Conservation (phyloP, 2,888 invertebrate genomes). For the Rhabditophanes sp. region DNA sequence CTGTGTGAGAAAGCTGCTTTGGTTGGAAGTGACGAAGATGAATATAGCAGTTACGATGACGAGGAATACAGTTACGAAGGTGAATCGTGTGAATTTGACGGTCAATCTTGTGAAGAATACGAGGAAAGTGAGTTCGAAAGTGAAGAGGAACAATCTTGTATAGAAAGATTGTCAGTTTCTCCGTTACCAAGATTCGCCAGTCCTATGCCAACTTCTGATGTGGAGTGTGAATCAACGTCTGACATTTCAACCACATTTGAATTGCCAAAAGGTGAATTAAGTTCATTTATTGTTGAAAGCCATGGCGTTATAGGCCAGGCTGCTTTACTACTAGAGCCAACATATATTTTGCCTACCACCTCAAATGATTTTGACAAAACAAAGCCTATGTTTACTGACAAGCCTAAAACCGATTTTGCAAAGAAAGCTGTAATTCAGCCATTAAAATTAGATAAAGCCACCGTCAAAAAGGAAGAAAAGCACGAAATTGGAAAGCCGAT, state of each 20-base stretch:
- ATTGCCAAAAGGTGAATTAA: no score
- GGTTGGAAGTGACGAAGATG: constrained; percentile 22
- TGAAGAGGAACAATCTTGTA: neutral
- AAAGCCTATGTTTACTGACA: no score
- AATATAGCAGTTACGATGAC: constrained; percentile 20
- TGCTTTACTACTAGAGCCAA: no score
- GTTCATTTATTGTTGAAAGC: no score
- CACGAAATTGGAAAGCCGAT: no score
- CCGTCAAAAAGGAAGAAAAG: constrained; percentile 2
- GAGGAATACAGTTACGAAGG: constrained; percentile 18
- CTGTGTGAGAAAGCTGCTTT: constrained; percentile 28
- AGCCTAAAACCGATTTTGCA: constrained; percentile 32
- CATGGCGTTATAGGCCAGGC: no score
- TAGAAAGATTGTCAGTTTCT: no score
- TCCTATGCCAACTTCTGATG: neutral
- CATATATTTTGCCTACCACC: no score
- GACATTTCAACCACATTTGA: no score
- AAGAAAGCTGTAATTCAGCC: constrained; percentile 35
- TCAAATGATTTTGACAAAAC: no score
- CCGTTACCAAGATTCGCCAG: no score
- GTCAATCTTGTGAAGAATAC: constrained; percentile 8
- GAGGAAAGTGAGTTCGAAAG: constrained; percentile 4
- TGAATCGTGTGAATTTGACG: neutral
- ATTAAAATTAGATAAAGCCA: constrained; percentile 9
- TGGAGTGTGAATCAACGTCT: no score